Evolutionary conservation across 2,113 vertebrate species (phyloP).

Genomic region (Silurus meridionalis): DNA sequence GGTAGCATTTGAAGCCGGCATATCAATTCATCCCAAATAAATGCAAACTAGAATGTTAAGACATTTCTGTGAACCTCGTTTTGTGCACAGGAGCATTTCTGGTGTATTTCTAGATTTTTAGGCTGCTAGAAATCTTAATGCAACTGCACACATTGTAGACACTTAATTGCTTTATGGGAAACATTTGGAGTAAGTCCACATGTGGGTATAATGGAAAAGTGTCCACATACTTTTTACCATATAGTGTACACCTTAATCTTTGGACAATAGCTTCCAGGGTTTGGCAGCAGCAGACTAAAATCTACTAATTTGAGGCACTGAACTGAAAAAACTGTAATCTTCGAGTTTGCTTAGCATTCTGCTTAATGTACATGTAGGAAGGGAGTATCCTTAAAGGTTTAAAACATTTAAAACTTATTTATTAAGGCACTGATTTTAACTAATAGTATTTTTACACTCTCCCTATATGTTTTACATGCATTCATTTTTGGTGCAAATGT

Average conservation of each 20-base stretch:
- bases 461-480: background rate
- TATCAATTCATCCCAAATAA: background rate
- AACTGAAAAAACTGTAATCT: background rate
- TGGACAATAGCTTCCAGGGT: background rate
- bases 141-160: background rate
- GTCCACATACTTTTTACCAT: background rate
- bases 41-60: background rate
- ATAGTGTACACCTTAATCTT: background rate
- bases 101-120: background rate
- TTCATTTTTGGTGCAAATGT: background rate
- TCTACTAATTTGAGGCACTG: too few species aligned
- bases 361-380: background rate
- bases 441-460: background rate
- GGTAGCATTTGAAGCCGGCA: background rate
- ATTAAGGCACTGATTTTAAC: background rate
- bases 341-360: background rate
- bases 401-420: background rate
- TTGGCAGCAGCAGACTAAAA: background rate
- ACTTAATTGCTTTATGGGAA: background rate
- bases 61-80: background rate
- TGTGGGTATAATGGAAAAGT: background rate
- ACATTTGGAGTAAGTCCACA: too few species aligned
- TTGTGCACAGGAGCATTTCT: background rate
- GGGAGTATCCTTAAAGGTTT: background rate
- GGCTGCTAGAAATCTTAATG: background rate